Evolutionary conservation across 53 echinoderm and acorn worm genomes (phyloP).

Genomic region (Apostichopus leukothele): DNA sequence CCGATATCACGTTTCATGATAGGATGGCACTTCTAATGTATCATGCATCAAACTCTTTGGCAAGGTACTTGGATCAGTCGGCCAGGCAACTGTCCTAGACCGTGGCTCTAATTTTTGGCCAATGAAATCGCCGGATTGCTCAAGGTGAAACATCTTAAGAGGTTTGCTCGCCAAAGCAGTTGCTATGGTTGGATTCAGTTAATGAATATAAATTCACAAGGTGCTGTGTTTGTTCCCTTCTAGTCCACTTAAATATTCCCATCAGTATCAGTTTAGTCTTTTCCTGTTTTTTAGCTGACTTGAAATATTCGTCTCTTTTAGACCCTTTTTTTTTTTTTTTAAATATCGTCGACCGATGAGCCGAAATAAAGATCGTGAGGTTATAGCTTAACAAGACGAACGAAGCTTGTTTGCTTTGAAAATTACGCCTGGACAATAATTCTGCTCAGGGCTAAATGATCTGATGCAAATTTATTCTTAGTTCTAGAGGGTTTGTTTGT

Average conservation of each 20-base stretch:
- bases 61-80: no score
- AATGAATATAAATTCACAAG: neutral
- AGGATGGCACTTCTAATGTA: no score
- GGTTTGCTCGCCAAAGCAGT: neutral
- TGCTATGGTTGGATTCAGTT: neutral
- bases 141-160: neutral
- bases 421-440: neutral
- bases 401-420: neutral
- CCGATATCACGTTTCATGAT: no score
- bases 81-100: no score
- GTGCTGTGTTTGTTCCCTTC: neutral
- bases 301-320: neutral
- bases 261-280: neutral
- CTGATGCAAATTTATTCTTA: neutral
- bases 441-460: neutral
- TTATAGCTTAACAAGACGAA: neutral
- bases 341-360: neutral
- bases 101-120: no score
- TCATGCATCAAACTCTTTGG: no score
- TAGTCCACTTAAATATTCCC: neutral
- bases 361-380: neutral
- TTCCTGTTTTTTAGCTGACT: neutral
- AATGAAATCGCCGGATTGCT: neutral
- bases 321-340: neutral
- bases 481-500: no score